Conservation (phyloP, 2,888 invertebrate genomes). For the Drosophila tripunctata region DNA sequence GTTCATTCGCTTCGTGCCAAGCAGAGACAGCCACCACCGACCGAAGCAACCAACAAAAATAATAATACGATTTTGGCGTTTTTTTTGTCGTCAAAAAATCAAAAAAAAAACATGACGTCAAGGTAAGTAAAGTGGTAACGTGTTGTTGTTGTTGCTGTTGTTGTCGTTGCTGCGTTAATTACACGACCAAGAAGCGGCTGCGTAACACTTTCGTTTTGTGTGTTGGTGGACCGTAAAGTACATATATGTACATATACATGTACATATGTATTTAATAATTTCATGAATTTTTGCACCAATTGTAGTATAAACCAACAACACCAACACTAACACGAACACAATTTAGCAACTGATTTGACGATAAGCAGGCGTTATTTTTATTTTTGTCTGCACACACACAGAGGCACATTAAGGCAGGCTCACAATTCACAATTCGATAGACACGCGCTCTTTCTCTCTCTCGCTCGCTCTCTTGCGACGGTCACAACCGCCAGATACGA, state of each 20-base stretch:
- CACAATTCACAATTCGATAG: constrained; percentile 43
- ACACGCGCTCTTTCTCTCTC: constrained; percentile 40
- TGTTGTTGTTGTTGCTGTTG: constrained; percentile 29
- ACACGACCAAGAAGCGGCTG: constrained; percentile 60
- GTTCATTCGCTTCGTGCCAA: constrained; percentile 70
- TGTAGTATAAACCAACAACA: constrained; percentile 6
- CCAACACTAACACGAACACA: constrained; percentile 15
- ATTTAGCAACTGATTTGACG: constrained; percentile 66
- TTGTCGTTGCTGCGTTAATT: constrained; percentile 47
- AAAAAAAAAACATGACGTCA: constrained; percentile 74
- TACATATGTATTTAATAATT: constrained; percentile 59
- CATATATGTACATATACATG: too few species aligned
- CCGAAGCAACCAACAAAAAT: constrained; percentile 38
- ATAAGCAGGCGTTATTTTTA: constrained; percentile 61
- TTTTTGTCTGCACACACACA: constrained; percentile 40
- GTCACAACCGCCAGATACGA: constrained; percentile 71
- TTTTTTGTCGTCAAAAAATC: constrained; percentile 61
- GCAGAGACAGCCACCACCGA: constrained; percentile 69
- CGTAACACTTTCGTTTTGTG: constrained; percentile 67
- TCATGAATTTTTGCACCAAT: constrained; percentile 50
- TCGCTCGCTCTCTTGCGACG: constrained; percentile 29
- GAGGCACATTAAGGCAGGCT: constrained; percentile 60
- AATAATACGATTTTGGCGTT: constrained; percentile 45
- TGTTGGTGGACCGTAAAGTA: constrained; percentile 21
- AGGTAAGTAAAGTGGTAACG: constrained; percentile 71